Evolutionary conservation across 2,113 vertebrate species (phyloP).

Genomic region (Scopus umbretta): DNA sequence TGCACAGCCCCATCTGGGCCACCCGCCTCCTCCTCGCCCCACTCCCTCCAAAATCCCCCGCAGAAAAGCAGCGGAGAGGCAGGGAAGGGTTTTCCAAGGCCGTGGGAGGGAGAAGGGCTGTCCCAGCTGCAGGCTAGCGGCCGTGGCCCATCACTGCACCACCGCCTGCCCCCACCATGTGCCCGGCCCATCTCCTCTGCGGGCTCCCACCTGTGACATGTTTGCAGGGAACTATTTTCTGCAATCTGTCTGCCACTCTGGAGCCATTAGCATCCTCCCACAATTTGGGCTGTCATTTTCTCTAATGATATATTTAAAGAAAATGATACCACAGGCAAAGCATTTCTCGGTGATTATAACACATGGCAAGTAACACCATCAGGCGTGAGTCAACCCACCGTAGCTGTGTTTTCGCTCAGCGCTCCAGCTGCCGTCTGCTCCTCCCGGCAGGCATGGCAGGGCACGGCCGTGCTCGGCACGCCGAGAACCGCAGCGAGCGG

Average conservation of each 20-base stretch:
- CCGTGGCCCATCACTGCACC: rapidly evolving
- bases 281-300: slow-evolving; percentile 52
- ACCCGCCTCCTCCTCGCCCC: neutral
- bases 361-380: neutral
- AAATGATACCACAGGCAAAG: slow-evolving; percentile 56
- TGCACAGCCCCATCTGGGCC: neutral
- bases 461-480: neutral
- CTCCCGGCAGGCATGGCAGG: neutral
- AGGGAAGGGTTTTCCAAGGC: neutral
- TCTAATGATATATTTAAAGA: slow-evolving; percentile 61
- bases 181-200: rapidly evolving
- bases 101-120: neutral
- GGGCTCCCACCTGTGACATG: neutral
- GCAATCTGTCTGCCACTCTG: slow-evolving; percentile 33
- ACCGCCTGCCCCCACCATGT: rapidly evolving
- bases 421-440: neutral
- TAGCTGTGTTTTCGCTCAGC: neutral
- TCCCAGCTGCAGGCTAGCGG: neutral
- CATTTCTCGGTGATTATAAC: neutral
- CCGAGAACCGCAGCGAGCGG: rapidly evolving
- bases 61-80: neutral
- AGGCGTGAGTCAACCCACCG: slow-evolving; percentile 9
- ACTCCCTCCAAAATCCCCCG: neutral
- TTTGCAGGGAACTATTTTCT: slow-evolving; percentile 3
- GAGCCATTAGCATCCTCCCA: slow-evolving; percentile 45